Base-by-base conservation (phyloP, 2,113 vertebrate species). In the Saguinus imperator region DNA sequence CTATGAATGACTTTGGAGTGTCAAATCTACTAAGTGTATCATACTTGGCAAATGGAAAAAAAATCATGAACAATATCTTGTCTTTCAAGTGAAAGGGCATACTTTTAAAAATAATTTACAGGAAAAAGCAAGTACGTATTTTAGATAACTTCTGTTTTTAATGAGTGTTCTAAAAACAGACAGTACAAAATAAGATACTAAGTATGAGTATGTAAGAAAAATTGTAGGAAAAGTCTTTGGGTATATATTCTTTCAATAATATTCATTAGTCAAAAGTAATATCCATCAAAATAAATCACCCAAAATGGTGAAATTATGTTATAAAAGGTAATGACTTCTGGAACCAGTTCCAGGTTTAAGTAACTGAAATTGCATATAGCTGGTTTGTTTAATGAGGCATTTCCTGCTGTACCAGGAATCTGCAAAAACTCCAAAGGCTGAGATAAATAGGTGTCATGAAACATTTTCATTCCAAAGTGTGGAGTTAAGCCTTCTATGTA, bases 261-360 rank as follows among this genome's bases (percentile, higher is more conserved):
- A 64, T 77, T 45, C 20, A 57, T 89, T 48, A 93, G 32, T 4
- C 25, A 89, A 94, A 88, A 83, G 50, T 90, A 76, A 50, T 52
- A 64, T n/a, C 9, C 9, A 73, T 35, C 32, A 93, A 87, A 96
- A 70, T n/a, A 50, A 94, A 93, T 90, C 85, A 87, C 25, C 37
- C 2, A 58, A 92, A 92, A 66, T 57, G 11, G 5, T 45, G 1
- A 91, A 91, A 8, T 48, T 40, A 90, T 76, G 11, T 37, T 68
- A 17, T 37, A 85, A 85, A 37, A 91, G 14, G 43, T 57, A 27
- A 20, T 57, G 17, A 48, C 37, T 93, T 97, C 57, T 93, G 14
- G 88, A 93, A 66, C 37, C 45, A 72, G 20, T 72, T 91, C 77
- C 4, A 55, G 27, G 83, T 83, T 91, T 61, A 68, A 61, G 27